Evolutionary conservation across 2,888 invertebrate genomes (phyloP).

Genomic region (Macropis europaea): DNA sequence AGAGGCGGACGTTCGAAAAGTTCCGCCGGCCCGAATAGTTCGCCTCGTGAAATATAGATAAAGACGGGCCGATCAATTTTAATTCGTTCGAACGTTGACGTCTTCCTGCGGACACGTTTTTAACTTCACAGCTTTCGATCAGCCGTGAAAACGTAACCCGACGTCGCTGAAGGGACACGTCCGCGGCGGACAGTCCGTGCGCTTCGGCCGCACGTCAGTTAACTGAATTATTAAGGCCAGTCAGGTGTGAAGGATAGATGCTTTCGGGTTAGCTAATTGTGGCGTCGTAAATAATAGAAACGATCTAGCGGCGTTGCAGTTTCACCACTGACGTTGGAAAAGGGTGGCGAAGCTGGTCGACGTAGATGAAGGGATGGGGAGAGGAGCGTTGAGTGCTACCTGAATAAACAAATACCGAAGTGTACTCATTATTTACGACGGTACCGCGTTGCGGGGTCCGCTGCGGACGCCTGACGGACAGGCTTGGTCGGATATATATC

Average conservation of each 20-base stretch:
- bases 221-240: constrained; percentile 77
- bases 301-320: constrained; percentile 53
- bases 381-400: constrained; percentile 74
- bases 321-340: constrained; percentile 32
- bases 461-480: constrained; percentile 62
- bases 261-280: constrained; percentile 75
- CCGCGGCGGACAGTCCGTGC: background rate
- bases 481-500: constrained; percentile 57
- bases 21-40: background rate
- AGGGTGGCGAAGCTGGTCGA: constrained; percentile 26
- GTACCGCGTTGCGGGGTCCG: constrained; percentile 57
- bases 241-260: constrained; percentile 76
- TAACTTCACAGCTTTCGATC: background rate
- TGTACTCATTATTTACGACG: constrained; percentile 74
- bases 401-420: constrained; percentile 78
- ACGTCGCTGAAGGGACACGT: background rate
- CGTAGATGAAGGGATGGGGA: constrained; percentile 25
- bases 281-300: constrained; percentile 74
- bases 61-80: background rate
- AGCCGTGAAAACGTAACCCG: background rate
- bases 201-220: constrained; percentile 61
- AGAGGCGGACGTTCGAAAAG: too few relatives aligned
- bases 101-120: background rate
- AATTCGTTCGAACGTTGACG: background rate
- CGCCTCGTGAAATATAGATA: background rate